Base-by-base conservation (phyloP, 2,888 invertebrate genomes). In the Nowickia ferox region DNA sequence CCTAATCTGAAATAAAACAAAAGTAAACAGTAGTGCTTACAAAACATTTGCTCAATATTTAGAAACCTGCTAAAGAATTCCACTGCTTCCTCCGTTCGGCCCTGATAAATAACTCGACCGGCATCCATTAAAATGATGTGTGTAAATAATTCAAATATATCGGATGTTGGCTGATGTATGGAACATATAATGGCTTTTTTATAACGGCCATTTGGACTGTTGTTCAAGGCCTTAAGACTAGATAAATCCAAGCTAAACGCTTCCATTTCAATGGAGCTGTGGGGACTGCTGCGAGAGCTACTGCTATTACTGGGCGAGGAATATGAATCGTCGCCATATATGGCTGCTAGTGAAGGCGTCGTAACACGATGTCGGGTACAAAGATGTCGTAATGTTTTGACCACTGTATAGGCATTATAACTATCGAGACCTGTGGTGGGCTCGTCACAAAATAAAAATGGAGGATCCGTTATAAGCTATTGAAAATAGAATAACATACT, bases 391-490 rank as follows among this genome's bases (percentile, higher is more conserved):
- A 97, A 93, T 0, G 96, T 95, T 86, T 95, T 94, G 11, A 97
- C 95, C 0, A 98, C 96, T 17, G 95, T 95, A 87, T 95, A 95
- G 0, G 98, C 98, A 90, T 96, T 97, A 92, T 95, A 98, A 88
- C 97, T 97, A 92, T 98, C 98, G 74, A 98, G 93, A 0, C 98
- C 98, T 0, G 97, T 97, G 0, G 98, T 98, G 0, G 98, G 98
- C 91, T 98, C 98, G 90, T 98, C 98, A 91, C 98, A 98, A 93
- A 98, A 98, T 72, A 98, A 93, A 78, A 98, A 94, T 4, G 96
- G 95, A 0, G 98, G 98, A 91, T 98, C 97, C 74, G 96, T 97
- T 75, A 98, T 93, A 11, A 98, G 94, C 97, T 97, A 91, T 19
- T 15, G 22, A 79, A 68, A 30, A 15, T 19, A 46, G 13, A n/a